Conservation (phyloP, 1,140 invertebrate species). For the Zaprionus lachaisei region DNA sequence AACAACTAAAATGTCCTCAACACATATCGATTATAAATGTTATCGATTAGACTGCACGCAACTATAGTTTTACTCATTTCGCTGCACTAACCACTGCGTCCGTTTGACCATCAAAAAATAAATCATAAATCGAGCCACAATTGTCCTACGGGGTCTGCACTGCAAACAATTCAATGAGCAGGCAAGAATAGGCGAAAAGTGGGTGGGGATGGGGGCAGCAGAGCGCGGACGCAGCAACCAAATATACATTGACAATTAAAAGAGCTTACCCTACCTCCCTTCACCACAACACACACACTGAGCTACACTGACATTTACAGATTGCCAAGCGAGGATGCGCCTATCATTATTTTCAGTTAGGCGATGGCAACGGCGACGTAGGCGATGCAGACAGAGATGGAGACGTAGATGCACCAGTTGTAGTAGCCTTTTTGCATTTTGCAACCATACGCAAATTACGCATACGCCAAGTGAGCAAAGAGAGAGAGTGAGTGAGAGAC, state of each 20-base stretch:
- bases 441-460: conserved; percentile 63
- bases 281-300: not conserved
- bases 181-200: not conserved
- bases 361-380: conserved; percentile 9
- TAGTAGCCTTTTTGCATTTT: conserved; percentile 62
- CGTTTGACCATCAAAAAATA: conserved; percentile 63
- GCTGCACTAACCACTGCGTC: conserved; percentile 17
- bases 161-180: conserved; percentile 59
- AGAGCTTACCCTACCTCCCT: conserved; percentile 13
- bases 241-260: conserved; percentile 80
- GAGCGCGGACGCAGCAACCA: conserved; percentile 20
- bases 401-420: conserved; percentile 6
- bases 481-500: not conserved
- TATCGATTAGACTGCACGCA: not conserved
- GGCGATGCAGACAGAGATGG: not conserved
- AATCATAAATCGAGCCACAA: conserved; percentile 77
- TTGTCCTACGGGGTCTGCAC: conserved; percentile 26
- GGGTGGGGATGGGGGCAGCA: not conserved
- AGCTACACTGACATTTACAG: conserved; percentile 10
- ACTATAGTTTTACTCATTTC: not conserved
- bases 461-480: conserved; percentile 38
- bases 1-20: not conserved
- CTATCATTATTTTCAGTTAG: conserved; percentile 79
- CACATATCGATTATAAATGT: not conserved
- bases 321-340: conserved; percentile 26